A percentile compares a stretch with the other conserved stretches of the same genome.
Evolutionary conservation across 1,140 invertebrate species (phyloP).

Genomic region (Nephila pilipes): DNA sequence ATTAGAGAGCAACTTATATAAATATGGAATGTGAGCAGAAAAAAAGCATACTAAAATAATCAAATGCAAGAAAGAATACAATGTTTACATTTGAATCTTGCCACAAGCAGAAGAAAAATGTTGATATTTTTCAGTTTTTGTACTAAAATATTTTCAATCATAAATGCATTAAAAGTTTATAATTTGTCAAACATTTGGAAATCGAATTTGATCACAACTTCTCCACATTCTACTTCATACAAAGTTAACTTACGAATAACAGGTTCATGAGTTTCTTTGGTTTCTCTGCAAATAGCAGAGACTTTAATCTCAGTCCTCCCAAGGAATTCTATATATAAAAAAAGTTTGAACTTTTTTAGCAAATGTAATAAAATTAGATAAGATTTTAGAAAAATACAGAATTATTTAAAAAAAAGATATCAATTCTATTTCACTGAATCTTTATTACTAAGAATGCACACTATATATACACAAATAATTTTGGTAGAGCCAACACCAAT

Average conservation of each 20-base stretch:
- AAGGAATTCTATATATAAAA: constrained; percentile 85
- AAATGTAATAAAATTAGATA: too few relatives aligned
- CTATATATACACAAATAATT: too few relatives aligned
- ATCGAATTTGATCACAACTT: constrained; percentile 88
- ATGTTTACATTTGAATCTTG: background rate
- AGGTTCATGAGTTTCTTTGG: constrained; percentile 85
- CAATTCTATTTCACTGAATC: too few relatives aligned
- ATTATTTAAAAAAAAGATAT: too few relatives aligned
- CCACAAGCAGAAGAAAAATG: background rate
- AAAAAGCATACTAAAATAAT: background rate
- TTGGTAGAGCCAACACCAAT: too few relatives aligned
- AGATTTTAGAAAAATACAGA: too few relatives aligned
- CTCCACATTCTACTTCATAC: constrained; percentile 88
- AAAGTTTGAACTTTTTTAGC: too few relatives aligned
- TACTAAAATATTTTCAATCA: constrained; percentile 34
- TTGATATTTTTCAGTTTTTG: background rate
- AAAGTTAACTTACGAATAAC: constrained; percentile 87
- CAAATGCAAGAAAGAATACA: background rate
- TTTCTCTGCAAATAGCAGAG: constrained; percentile 86
- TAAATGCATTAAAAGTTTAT: constrained; percentile 3
- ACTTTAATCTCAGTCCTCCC: constrained; percentile 89
- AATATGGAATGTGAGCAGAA: background rate
- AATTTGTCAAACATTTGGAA: constrained; percentile 86
- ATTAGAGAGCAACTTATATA: background rate
- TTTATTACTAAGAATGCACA: too few relatives aligned